Evolutionary conservation across 2,888 invertebrate genomes (phyloP).

Genomic region (Fissipunctia ypsillon): DNA sequence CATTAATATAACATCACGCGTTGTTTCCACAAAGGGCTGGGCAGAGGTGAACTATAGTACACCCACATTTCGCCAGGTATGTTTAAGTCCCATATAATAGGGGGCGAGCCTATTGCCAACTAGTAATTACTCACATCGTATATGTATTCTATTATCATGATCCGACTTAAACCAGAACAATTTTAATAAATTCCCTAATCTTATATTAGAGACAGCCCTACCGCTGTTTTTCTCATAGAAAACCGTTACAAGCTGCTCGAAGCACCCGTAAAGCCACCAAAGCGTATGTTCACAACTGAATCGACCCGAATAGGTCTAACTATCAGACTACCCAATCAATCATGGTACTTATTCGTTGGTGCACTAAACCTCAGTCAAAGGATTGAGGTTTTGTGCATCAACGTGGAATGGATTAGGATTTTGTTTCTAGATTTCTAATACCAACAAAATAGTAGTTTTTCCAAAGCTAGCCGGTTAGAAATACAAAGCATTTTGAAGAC

Average conservation of each 20-base stretch:
- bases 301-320: slow-evolving; percentile 33
- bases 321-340: slow-evolving; percentile 37
- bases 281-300: slow-evolving; percentile 27
- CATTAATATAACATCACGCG: too few species aligned
- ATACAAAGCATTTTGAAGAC: background rate
- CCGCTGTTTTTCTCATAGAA: background rate
- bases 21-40: too few species aligned
- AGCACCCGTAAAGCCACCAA: slow-evolving; percentile 1
- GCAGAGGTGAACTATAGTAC: too few species aligned
- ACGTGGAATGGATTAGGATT: slow-evolving; percentile 10
- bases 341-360: slow-evolving; percentile 20
- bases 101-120: too few species aligned
- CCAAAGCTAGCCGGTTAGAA: background rate
- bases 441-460: background rate
- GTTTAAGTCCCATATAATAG: too few species aligned
- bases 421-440: slow-evolving; percentile 5
- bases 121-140: too few species aligned
- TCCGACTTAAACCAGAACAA: background rate
- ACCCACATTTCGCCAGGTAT: too few species aligned
- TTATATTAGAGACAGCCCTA: background rate
- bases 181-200: too few species aligned
- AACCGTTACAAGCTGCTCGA: background rate
- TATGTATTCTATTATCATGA: background rate
- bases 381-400: slow-evolving; percentile 9
- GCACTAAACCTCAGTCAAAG: slow-evolving; percentile 11